Percentiles rank a stretch among this genome's conserved stretches.
These are phyloP conservation scores for Psittacula derbiana DNA, from an alignment of 2,797 vertebrate species.

Conservation along the genomic window DNA sequence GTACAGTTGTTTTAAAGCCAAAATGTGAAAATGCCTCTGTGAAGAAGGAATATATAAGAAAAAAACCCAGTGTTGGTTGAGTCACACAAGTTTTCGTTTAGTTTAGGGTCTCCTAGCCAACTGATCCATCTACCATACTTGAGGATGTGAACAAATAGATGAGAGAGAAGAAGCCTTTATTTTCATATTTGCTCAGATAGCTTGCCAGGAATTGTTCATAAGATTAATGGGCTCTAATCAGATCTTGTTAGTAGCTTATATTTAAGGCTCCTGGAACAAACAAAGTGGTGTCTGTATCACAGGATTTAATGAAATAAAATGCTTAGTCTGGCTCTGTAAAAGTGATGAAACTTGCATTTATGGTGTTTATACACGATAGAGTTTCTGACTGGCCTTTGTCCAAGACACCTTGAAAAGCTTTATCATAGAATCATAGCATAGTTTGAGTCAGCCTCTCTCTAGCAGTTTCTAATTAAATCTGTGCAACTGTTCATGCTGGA, in stretches of 20 bases:
- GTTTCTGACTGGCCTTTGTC: neutral
- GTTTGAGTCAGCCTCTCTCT: neutral
- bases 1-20: neutral
- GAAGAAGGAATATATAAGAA: neutral
- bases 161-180: neutral
- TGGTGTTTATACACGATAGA: neutral
- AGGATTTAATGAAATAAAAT: neutral
- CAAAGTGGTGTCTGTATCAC: neutral
- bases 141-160: neutral
- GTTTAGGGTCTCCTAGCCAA: neutral
- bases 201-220: neutral
- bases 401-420: neutral
- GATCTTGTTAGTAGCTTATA: neutral
- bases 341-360: neutral
- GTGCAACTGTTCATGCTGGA: neutral
- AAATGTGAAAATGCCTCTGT: neutral
- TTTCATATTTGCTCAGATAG: neutral
- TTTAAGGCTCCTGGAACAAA: neutral
- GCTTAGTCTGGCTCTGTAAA: neutral
- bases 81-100: neutral
- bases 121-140: neutral
- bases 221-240: neutral
- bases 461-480: conserved; percentile 1
- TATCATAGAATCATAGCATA: neutral
- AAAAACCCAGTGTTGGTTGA: neutral